Evolutionary conservation across 2,113 vertebrate species (phyloP).

Genomic region (Promerops cafer): DNA sequence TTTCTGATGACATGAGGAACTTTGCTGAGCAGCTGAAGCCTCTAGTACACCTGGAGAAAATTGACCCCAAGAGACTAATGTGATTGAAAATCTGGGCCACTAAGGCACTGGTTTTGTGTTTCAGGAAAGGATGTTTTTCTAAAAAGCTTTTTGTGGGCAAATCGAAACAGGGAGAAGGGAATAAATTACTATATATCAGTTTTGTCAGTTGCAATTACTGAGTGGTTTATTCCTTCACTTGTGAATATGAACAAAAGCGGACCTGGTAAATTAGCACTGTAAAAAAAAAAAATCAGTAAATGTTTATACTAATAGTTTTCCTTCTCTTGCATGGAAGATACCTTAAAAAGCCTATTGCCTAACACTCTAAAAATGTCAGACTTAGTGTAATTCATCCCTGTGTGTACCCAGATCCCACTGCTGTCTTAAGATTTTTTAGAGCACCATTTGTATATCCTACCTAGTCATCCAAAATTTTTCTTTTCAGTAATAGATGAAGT

Average conservation of each 20-base stretch:
- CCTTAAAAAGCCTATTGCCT: neutral
- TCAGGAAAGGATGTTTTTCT: neutral
- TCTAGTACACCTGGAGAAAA: slow-evolving; percentile 93
- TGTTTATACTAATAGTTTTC: neutral
- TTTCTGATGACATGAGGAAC: slow-evolving; percentile 94
- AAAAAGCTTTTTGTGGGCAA: neutral
- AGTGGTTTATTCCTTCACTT: neutral
- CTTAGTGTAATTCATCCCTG: neutral
- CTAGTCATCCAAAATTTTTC: neutral
- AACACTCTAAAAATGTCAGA: neutral
- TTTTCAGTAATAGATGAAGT: neutral
- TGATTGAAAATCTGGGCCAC: neutral
- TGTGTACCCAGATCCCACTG: neutral
- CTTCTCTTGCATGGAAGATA: neutral
- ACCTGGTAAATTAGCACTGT: neutral
- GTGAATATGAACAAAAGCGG: neutral
- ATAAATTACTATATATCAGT: neutral
- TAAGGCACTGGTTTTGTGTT: neutral
- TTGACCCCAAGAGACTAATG: slow-evolving; percentile 92
- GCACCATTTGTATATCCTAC: neutral
- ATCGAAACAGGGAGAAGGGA: neutral
- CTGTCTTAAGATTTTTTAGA: neutral
- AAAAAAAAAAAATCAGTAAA: neutral
- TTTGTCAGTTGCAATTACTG: neutral
- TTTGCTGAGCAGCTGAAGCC: slow-evolving; percentile 96